Percentiles rank a stretch among this genome's conserved stretches.
These are phyloP conservation scores for Smutsia temminckii DNA, from an alignment of 2,797 vertebrate genomes.

Conservation along the genomic window DNA sequence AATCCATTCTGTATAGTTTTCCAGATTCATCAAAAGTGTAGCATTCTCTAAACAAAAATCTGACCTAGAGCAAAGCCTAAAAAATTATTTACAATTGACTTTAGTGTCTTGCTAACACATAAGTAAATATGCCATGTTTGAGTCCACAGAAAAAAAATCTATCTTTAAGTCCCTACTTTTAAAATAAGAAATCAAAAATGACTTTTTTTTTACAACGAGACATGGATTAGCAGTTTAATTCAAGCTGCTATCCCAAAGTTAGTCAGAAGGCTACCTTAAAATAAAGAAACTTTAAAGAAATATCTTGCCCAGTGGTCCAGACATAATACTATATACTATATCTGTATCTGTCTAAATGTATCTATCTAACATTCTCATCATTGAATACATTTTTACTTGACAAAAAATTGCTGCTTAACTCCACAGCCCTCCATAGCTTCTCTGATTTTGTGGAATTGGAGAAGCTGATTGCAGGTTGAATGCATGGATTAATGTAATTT, in stretches of 20 bases:
- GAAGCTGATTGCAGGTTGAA: neutral
- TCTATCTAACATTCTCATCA: neutral
- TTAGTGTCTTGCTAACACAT: neutral
- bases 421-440: neutral
- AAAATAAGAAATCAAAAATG: neutral
- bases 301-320: neutral
- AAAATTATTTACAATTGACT: neutral
- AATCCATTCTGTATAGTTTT: neutral
- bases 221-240: neutral
- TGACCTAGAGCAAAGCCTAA: neutral
- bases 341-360: neutral
- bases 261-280: neutral
- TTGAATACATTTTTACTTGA: neutral
- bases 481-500: slow-evolving; percentile 26
- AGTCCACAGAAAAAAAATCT: neutral
- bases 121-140: neutral
- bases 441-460: neutral
- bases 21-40: neutral
- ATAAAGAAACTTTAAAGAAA: slow-evolving; percentile 17
- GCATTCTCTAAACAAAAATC: neutral
- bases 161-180: neutral
- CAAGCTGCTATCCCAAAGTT: neutral
- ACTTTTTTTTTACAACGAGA: neutral
- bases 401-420: neutral
- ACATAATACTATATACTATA: neutral